Conservation (phyloP, 1,140 invertebrate species). For the Drosophila punjabiensis region DNA sequence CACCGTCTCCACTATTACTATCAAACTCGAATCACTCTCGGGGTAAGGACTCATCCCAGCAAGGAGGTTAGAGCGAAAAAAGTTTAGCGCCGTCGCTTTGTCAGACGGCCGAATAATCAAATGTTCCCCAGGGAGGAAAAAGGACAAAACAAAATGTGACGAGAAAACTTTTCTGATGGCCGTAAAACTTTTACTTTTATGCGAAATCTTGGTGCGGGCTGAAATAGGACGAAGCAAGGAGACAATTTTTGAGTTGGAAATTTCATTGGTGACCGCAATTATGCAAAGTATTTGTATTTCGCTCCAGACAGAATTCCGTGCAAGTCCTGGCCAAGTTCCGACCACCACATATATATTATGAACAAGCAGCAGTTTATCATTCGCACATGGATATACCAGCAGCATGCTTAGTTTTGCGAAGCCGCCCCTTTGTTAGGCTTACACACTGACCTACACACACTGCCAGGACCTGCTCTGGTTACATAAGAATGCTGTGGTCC, state of each 20-base stretch:
- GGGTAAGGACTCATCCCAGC: not conserved
- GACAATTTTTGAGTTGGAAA: conserved; percentile 18
- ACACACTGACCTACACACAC: conserved; percentile 47
- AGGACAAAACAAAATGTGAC: conserved; percentile 43
- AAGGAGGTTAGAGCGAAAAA: conserved; percentile 4
- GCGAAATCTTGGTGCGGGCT: conserved; percentile 31
- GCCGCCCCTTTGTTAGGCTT: conserved; percentile 19
- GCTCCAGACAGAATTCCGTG: conserved; percentile 5
- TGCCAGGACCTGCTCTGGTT: conserved; percentile 11
- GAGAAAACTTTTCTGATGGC: conserved; percentile 59
- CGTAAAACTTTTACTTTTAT: conserved; percentile 48
- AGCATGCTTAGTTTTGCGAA: not conserved
- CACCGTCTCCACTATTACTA: conserved; percentile 11
- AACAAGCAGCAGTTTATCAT: conserved; percentile 39
- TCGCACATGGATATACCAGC: conserved; percentile 21
- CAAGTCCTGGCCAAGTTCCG: not conserved
- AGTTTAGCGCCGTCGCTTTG: conserved; percentile 16
- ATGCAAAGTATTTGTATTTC: conserved; percentile 36
- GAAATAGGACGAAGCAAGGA: not conserved
- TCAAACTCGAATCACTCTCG: conserved; percentile 33
- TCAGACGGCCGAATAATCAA: conserved; percentile 51
- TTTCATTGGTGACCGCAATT: conserved; percentile 23
- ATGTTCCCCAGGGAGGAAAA: conserved; percentile 55
- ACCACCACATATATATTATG: conserved; percentile 26
- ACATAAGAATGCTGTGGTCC: conserved; percentile 42